phyloP scores from a whole-genome alignment of 2,113 vertebrate species.

The Perca fluviatilis region DNA sequence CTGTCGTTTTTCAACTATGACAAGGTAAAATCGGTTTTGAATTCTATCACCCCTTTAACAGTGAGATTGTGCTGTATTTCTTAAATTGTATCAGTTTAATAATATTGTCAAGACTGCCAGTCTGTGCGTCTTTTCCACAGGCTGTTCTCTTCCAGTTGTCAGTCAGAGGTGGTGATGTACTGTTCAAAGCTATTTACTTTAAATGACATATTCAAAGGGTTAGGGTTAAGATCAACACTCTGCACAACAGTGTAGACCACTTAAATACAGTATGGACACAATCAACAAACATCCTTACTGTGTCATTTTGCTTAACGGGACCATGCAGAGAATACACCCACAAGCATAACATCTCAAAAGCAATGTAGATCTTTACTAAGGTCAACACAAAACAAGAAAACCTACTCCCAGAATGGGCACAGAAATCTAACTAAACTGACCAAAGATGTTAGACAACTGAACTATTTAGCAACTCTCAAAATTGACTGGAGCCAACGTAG shows the following conservation, averaged over 20 bases:
- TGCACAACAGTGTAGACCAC: not conserved
- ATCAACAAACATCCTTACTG: not conserved
- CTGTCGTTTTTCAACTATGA: too few species aligned
- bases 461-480: too few species aligned
- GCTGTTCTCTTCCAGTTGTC: not conserved
- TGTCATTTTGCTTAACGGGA: not conserved
- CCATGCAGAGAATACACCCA: not conserved
- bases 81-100: not conserved
- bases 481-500: too few species aligned
- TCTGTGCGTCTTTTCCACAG: not conserved
- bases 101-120: not conserved
- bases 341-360: not conserved
- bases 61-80: not conserved
- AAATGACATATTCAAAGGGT: not conserved
- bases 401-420: not conserved
- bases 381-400: not conserved
- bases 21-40: too few species aligned
- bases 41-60: not conserved
- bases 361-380: not conserved
- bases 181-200: not conserved
- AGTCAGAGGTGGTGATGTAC: constrained; percentile 5
- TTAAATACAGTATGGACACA: not conserved
- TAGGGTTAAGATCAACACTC: too few species aligned
- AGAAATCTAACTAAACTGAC: not conserved
- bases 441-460: too few species aligned